Conservation (phyloP, 1,140 invertebrate genomes). For the Cotesia glomerata region DNA sequence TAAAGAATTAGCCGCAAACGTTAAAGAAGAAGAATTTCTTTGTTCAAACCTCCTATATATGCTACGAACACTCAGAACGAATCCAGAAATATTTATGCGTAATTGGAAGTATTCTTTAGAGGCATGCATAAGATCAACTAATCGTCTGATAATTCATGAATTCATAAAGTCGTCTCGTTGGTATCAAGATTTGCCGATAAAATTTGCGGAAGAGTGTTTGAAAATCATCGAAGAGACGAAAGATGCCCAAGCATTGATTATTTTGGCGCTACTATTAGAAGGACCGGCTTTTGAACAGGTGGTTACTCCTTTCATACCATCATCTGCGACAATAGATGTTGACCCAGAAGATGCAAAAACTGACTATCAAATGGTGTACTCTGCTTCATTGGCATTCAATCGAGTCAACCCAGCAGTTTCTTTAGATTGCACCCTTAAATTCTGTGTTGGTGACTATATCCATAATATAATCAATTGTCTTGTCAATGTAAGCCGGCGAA, state of each 20-base stretch:
- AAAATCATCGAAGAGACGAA: slow-evolving; percentile 12
- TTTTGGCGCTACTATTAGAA: slow-evolving; percentile 38
- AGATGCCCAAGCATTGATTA: slow-evolving; percentile 1
- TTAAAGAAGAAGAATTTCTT: too few relatives aligned
- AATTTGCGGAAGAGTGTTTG: slow-evolving; percentile 35
- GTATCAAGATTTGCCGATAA: slow-evolving; percentile 50
- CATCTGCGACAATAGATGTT: slow-evolving; percentile 17
- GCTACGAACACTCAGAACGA: too few relatives aligned
- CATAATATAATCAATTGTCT: slow-evolving; percentile 10
- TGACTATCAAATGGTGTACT: background rate
- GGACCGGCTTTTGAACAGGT: slow-evolving; percentile 33
- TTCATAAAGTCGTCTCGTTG: slow-evolving; percentile 44
- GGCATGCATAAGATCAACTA: background rate
- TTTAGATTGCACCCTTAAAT: slow-evolving; percentile 27
- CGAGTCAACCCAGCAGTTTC: slow-evolving; percentile 41
- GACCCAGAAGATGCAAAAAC: background rate
- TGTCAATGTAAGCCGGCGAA: slow-evolving; percentile 24
- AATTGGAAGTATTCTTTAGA: slow-evolving; percentile 42
- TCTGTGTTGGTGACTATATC: slow-evolving; percentile 43
- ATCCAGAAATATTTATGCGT: background rate
- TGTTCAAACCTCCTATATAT: too few relatives aligned
- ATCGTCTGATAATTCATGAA: background rate
- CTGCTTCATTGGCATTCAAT: background rate
- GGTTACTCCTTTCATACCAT: slow-evolving; percentile 37
- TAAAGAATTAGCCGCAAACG: too few relatives aligned